Conservation (phyloP, 2,888 invertebrate genomes). For the Lymantria monacha region DNA sequence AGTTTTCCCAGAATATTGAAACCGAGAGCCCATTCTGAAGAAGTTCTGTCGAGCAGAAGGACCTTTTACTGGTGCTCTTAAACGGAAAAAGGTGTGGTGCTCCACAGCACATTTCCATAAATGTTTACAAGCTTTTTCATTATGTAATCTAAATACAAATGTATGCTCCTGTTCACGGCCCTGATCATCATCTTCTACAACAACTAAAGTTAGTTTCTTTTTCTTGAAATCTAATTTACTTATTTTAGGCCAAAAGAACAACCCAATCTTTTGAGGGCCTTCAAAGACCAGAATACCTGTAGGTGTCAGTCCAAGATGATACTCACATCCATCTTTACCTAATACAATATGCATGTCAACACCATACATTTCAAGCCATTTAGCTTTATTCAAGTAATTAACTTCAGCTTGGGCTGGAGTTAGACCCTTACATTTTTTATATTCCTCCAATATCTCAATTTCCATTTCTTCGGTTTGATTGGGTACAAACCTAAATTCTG, state of each 20-base stretch:
- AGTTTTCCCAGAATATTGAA: slow-evolving; percentile 96
- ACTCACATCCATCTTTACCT: slow-evolving; percentile 98
- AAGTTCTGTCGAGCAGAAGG: slow-evolving; percentile 96
- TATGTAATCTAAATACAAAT: slow-evolving; percentile 97
- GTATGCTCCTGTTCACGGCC: slow-evolving; percentile 98
- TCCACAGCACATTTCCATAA: slow-evolving; percentile 99
- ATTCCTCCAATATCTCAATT: slow-evolving; percentile 95
- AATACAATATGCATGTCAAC: slow-evolving; percentile 99
- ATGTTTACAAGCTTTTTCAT: slow-evolving; percentile 99
- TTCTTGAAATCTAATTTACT: slow-evolving; percentile 98
- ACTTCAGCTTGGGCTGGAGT: slow-evolving; percentile 98
- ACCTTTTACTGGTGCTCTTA: slow-evolving; percentile 94
- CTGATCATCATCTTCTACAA: slow-evolving; percentile 99
- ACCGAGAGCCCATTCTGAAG: slow-evolving; percentile 99
- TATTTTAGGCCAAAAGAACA: slow-evolving; percentile 99
- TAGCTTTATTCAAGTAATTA: slow-evolving; percentile 96
- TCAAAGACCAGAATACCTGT: slow-evolving; percentile 99
- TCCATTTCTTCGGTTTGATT: slow-evolving; percentile 98
- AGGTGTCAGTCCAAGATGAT: slow-evolving; percentile 97
- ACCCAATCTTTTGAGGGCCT: slow-evolving; percentile 96
- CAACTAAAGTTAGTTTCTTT: slow-evolving; percentile 97
- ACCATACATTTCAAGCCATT: slow-evolving; percentile 99
- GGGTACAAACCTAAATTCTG: slow-evolving; percentile 98
- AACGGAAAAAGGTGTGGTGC: slow-evolving; percentile 99
- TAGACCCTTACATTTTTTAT: slow-evolving; percentile 91